Base-by-base conservation (phyloP, 1,140 invertebrate genomes). In the Trichonephila inaurata region DNA sequence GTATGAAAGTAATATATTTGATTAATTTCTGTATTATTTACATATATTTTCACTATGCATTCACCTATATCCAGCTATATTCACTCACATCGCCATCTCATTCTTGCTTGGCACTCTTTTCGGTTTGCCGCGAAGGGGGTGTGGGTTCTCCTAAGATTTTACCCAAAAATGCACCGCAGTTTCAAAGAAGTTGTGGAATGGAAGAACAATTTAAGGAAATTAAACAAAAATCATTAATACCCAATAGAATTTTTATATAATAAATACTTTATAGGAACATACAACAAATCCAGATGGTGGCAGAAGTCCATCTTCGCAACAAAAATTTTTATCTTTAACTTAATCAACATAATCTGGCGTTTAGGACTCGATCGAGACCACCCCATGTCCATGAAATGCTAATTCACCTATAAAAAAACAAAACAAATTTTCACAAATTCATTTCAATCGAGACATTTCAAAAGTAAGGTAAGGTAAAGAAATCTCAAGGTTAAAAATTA, bases 381-480 rank as follows among this genome's bases (percentile, higher is more conserved):
- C 96, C 94, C 96, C 94, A 94, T 96, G 96, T n/a, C 96, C 96
- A 95, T 96, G 95, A 91, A 96, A 96, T 21, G 96, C 96, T 72
- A 96, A 94, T 91, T 96, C 96, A 72, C 96, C 96, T 96, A 91
- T 66, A 60, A 91, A 85, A 66, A 85, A 40, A n/a, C n/a, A n/a
- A n/a, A 28, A 28, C 28, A 28, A 28, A 28, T 28, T 28, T 28
- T 28, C 14, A 24, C 19, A 77, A n/a, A 87, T 7, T n/a, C 8
- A 51, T 51, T 51, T 51, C 44, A 51, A 51, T 51, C 7, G 10
- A 10, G 5, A 12, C 10, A 51, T 51, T 51, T 51, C 10, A 10
- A 10, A 51, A n/a, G n/a, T n/a, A n/a, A n/a, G n/a, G n/a, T n/a
- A n/a, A n/a, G n/a, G n/a, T n/a, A n/a, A n/a, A n/a, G n/a, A 28